Base-by-base conservation (phyloP, 1,140 invertebrate genomes). In the Helicoverpa zea region DNA sequence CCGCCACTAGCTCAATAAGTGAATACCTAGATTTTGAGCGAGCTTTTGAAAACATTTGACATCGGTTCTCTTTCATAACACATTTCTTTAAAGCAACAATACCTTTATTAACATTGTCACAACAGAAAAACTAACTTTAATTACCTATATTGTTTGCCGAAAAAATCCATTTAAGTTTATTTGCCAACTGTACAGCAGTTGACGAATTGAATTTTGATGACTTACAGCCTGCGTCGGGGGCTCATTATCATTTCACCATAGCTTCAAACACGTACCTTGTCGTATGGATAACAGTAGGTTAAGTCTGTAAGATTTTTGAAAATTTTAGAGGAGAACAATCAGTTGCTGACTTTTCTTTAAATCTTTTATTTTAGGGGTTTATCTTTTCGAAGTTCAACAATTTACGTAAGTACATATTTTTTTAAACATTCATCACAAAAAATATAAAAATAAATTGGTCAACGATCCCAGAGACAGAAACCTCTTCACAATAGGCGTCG, bases 171-270 rank as follows among this genome's bases (percentile, higher is more conserved):
- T 66, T 63, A 11, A 56, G 30, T 84, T 85, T 82, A 83, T 88
- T 77, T 90, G 86, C 81, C 35, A 81, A 84, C 87, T 29, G 81
- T 91, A 89, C 11, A 47, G 61, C 82, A 78, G 84, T 91, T 90
- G 90, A 89, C 87, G 91, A 91, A 92, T 91, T 91, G 91, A 91
- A 91, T 92, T 92, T 92, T 91, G 91, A 92, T 92, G 90, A 91
- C 87, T 91, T 86, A 84, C 89, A 90, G 88, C 83, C 85, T 85
- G 83, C 76, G 80, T 79, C 59, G 76, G 54, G 70, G 63, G 75
- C 84, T 88, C 87, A 91, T 92, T 91, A 91, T 87, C 90, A 90
- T 92, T 91, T 89, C 80, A 85, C 83, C 83, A 84, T 86, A 79
- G 82, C 51, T 43, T 61, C 51, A 16, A 68, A 49, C 14, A 49